Conservation (phyloP, 2,888 invertebrate species). For the Leptinotarsa tumamoca region DNA sequence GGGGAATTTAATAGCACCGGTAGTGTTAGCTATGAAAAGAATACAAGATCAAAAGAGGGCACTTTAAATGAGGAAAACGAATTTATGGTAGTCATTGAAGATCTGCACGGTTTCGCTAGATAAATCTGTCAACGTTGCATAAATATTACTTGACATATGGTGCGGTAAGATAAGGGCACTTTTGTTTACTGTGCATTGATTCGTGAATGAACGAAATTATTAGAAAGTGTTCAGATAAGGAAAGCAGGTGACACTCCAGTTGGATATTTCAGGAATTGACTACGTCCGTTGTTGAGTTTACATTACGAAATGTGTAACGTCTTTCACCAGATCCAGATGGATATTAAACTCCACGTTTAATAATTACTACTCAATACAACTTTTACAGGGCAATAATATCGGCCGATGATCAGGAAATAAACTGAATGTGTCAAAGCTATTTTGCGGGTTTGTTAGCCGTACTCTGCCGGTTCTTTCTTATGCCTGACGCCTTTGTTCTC, state of each 20-base stretch:
- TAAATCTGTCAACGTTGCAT: slow-evolving; percentile 20
- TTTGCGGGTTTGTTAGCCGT: no score
- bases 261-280: background rate
- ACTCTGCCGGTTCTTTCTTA: no score
- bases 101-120: slow-evolving; percentile 17
- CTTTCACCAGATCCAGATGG: background rate
- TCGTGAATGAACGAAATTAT: background rate
- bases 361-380: no score
- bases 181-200: slow-evolving; percentile 2
- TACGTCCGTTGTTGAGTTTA: background rate
- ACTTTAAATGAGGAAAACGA: slow-evolving; percentile 41
- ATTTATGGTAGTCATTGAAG: slow-evolving; percentile 38
- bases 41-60: slow-evolving; percentile 41
- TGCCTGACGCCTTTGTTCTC: no score
- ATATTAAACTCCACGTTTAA: no score
- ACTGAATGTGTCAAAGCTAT: no score
- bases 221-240: background rate
- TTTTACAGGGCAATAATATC: no score
- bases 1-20: slow-evolving; percentile 20
- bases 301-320: background rate
- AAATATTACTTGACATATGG: slow-evolving; percentile 8
- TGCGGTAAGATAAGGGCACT: slow-evolving; percentile 11
- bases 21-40: slow-evolving; percentile 34
- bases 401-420: no score
- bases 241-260: slow-evolving; percentile 1